Conservation (phyloP, 2,888 invertebrate genomes). For the Panopea generosa region DNA sequence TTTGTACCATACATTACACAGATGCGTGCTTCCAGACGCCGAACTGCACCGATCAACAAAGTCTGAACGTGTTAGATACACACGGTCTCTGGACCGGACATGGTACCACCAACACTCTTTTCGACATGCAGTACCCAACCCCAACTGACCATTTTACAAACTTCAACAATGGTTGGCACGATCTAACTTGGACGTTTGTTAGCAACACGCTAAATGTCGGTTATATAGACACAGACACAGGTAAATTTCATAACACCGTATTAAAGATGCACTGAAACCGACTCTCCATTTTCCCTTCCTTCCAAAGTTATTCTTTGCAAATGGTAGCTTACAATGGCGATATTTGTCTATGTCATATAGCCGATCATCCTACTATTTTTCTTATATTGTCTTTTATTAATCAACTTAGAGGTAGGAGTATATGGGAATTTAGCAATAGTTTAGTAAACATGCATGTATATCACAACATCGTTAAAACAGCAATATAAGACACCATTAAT, state of each 20-base stretch:
- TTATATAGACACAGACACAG: neutral
- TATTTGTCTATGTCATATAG: too few species aligned
- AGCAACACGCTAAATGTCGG: neutral
- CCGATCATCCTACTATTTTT: too few species aligned
- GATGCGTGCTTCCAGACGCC: slow-evolving; percentile 37
- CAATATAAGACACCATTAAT: too few species aligned
- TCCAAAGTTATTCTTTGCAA: neutral
- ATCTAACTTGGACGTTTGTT: slow-evolving; percentile 18
- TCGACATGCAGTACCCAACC: slow-evolving; percentile 16
- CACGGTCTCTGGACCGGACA: slow-evolving; percentile 24
- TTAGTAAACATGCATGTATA: too few species aligned
- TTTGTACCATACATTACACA: too few species aligned
- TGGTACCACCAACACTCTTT: slow-evolving; percentile 25
- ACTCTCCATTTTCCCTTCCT: neutral
- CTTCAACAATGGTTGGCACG: slow-evolving; percentile 12
- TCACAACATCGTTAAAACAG: too few species aligned
- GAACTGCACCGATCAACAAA: slow-evolving; percentile 16
- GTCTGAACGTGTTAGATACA: slow-evolving; percentile 16
- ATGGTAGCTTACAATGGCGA: too few species aligned
- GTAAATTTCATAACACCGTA: neutral
- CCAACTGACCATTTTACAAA: slow-evolving; percentile 24
- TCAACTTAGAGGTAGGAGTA: too few species aligned
- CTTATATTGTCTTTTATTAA: too few species aligned
- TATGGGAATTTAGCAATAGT: too few species aligned
- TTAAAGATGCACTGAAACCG: neutral